Percentiles rank a stretch among this genome's conserved stretches.
Conservation (phyloP, 2,113 vertebrate genomes). For the Hypomesus transpacificus region DNA sequence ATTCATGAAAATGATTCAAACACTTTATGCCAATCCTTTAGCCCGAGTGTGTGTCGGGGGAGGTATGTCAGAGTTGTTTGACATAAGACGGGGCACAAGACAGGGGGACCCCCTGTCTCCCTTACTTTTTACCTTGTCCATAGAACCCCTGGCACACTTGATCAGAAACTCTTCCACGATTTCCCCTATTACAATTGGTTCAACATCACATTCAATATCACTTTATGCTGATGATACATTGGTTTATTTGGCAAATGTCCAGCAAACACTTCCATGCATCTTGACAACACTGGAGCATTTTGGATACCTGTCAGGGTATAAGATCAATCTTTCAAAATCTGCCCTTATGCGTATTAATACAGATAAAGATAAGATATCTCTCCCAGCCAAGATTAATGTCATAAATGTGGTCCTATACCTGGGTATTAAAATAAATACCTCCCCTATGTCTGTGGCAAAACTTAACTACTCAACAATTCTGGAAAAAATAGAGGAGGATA, state of each 20-base stretch:
- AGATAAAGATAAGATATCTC: slow-evolving; percentile 1
- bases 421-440: slow-evolving; percentile 19
- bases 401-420: slow-evolving; percentile 10
- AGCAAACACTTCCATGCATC: slow-evolving; percentile 10
- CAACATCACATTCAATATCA: slow-evolving; percentile 1
- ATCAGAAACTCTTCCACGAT: slow-evolving; percentile 4
- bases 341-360: slow-evolving; percentile 11
- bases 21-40: no score
- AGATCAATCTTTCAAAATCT: slow-evolving; percentile 25
- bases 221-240: slow-evolving; percentile 7
- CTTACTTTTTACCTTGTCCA: slow-evolving; percentile 17
- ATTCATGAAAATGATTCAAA: slow-evolving; percentile 7
- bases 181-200: background rate
- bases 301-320: slow-evolving; percentile 25
- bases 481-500: no score
- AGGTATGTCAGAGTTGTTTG: slow-evolving; percentile 2
- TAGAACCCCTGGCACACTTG: slow-evolving; percentile 20
- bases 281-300: slow-evolving; percentile 21
- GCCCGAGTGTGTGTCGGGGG: background rate
- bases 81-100: slow-evolving; percentile 13
- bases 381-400: slow-evolving; percentile 15
- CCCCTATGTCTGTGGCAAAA: background rate
- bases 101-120: slow-evolving; percentile 21
- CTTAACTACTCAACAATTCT: background rate
- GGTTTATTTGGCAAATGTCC: slow-evolving; percentile 13